Evolutionary conservation across 2,888 invertebrate species (phyloP).

Genomic region (Drosophila rellima): DNA sequence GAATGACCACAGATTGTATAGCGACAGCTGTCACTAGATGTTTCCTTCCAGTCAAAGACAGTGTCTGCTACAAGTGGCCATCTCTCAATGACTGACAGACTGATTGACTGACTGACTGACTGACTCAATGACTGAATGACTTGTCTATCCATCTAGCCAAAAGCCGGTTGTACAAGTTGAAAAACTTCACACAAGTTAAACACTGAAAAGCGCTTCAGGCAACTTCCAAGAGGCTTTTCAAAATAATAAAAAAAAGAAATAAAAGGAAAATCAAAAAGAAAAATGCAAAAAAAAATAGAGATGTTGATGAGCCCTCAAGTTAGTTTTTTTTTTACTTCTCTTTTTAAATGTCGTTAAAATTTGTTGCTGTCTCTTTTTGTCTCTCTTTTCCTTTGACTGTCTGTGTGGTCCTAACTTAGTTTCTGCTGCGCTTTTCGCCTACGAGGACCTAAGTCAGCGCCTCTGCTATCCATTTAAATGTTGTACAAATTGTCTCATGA

Average conservation of each 20-base stretch:
- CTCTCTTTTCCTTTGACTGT: constrained; percentile 16
- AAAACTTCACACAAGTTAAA: constrained; percentile 75
- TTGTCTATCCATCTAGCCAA: constrained; percentile 36
- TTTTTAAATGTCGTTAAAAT: constrained; percentile 55
- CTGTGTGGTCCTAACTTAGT: constrained; percentile 45
- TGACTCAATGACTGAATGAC: constrained; percentile 27
- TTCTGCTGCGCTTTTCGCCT: constrained; percentile 39
- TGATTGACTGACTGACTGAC: constrained; percentile 8
- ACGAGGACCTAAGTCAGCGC: constrained; percentile 31
- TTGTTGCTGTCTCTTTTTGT: constrained; percentile 19
- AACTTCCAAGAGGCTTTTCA: constrained; percentile 68
- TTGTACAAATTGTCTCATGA: constrained; percentile 68
- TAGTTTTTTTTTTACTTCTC: constrained; percentile 22
- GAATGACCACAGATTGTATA: constrained; percentile 55
- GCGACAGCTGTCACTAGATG: constrained; percentile 44
- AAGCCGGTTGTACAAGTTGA: constrained; percentile 48
- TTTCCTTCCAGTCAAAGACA: not conserved
- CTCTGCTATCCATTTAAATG: constrained; percentile 59
- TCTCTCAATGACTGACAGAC: constrained; percentile 2
- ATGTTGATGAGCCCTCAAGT: constrained; percentile 29
- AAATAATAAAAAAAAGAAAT: constrained; percentile 44
- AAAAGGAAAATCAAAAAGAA: constrained; percentile 11
- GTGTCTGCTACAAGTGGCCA: constrained; percentile 29
- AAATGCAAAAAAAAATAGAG: constrained; percentile 13
- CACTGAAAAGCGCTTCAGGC: constrained; percentile 74